These are phyloP conservation scores for Latrodectus geometricus DNA, from an alignment of 1,140 invertebrate species.

Conservation along the genomic window DNA sequence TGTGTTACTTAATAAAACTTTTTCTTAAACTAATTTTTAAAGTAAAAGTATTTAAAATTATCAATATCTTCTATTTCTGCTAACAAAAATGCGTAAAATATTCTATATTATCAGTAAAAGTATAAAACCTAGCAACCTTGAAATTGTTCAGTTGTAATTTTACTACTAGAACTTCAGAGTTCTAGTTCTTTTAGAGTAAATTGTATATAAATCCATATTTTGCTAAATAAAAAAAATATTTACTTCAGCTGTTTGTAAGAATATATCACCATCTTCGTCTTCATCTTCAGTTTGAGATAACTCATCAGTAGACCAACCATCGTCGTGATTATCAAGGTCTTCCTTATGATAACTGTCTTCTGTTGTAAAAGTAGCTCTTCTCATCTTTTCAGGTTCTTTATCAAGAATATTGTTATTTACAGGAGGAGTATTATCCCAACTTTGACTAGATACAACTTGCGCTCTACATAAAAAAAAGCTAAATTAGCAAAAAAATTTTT, in stretches of 20 bases:
- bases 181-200: too few relatives aligned
- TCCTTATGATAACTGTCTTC: slow-evolving; percentile 69
- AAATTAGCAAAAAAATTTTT: not conserved
- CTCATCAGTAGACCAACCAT: slow-evolving; percentile 70
- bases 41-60: too few relatives aligned
- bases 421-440: slow-evolving; percentile 51
- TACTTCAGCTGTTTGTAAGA: slow-evolving; percentile 66
- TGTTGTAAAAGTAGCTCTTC: slow-evolving; percentile 78
- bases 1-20: too few relatives aligned
- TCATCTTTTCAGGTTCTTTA: slow-evolving; percentile 75
- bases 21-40: too few relatives aligned
- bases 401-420: slow-evolving; percentile 47
- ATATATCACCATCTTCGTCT: slow-evolving; percentile 68
- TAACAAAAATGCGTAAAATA: too few relatives aligned
- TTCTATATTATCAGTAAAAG: too few relatives aligned
- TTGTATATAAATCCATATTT: too few relatives aligned
- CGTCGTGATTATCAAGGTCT: slow-evolving; percentile 67
- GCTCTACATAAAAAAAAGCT: slow-evolving; percentile 7
- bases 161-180: too few relatives aligned
- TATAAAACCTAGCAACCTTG: too few relatives aligned
- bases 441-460: slow-evolving; percentile 60
- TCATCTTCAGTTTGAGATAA: slow-evolving; percentile 68
- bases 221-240: not conserved
- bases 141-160: too few relatives aligned
- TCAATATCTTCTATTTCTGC: too few relatives aligned